These are phyloP conservation scores for Argopecten irradians DNA, from an alignment of 1,140 invertebrate species.

Conservation along the genomic window DNA sequence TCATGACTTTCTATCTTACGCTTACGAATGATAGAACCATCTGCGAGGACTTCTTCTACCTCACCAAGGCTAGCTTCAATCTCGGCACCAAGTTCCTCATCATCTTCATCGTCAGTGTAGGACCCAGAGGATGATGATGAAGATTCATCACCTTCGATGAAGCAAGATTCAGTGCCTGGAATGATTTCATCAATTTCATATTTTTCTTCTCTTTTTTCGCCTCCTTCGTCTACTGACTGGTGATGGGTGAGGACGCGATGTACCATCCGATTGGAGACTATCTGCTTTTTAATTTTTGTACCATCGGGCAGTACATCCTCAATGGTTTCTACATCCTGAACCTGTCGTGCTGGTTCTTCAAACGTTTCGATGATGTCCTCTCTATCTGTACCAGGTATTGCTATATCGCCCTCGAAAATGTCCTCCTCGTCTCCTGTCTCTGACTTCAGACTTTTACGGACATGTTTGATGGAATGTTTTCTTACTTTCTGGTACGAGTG, in stretches of 20 bases:
- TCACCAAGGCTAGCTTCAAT: conserved; percentile 57
- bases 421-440: conserved; percentile 61
- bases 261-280: conserved; percentile 67
- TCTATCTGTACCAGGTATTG: conserved; percentile 56
- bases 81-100: conserved; percentile 47
- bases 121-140: conserved; percentile 43
- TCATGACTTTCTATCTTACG: conserved; percentile 58
- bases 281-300: conserved; percentile 64
- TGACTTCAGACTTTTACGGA: conserved; percentile 59
- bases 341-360: conserved; percentile 68
- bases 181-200: conserved; percentile 71
- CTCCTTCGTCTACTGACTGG: conserved; percentile 65
- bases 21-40: conserved; percentile 67
- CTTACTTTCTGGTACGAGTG: conserved; percentile 60
- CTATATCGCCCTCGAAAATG: conserved; percentile 57
- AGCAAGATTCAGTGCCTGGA: conserved; percentile 70
- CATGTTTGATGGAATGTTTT: conserved; percentile 65
- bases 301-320: conserved; percentile 72
- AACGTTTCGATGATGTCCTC: conserved; percentile 69
- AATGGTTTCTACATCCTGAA: conserved; percentile 71
- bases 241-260: conserved; percentile 65
- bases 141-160: conserved; percentile 46
- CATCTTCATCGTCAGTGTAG: conserved; percentile 55
- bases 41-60: conserved; percentile 63
- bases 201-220: conserved; percentile 51